Base-by-base conservation (phyloP, 92 coral and sea anemone genomes). In the Heteractis magnifica region DNA sequence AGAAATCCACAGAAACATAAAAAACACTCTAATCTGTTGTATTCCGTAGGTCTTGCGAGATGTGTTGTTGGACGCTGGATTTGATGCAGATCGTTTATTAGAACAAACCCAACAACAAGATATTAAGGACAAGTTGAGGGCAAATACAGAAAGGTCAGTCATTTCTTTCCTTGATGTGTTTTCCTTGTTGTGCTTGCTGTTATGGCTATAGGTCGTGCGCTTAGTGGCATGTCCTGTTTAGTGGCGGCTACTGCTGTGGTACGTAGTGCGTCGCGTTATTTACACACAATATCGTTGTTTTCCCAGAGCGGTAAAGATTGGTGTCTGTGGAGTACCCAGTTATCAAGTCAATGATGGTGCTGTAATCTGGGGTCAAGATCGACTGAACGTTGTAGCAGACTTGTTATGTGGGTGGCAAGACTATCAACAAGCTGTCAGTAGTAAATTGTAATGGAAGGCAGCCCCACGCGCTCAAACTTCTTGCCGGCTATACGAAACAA, bases 291-390 rank as follows among this genome's bases (percentile, higher is more conserved):
- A 10, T 68, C 49, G 58, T 12, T 53, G 9, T 4, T 8, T 15
- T 68, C 10, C 73, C 87, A 94, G 98, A 79, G 98, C 98, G 19
- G 64, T 94, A 44, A 84, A 80, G n/a, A 91, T 83, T 48, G 98
- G 98, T 21, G 86, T 90, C 18, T 95, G 98, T 87, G 98, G 98
- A 52, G 93, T 96, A 21, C 99, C 99, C 13, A 96, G 99, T 81
- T 96, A 96, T 80, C 99, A 96, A 79, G 99, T 96, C 26, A 92
- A 96, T 78, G 91, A 86, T 65, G 98, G 99, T 48, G 85, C 97
- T 2, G 87, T 96, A 77, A 65, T 96, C 72, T 96, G 99, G 99
- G 99, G 99, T 60, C 99, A 96, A 84, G 99, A 96, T 88, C 90
- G 99, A 59, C 94, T 96, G 53, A 94, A 92, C 56, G 80, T 96